Base-by-base conservation (phyloP, 2,797 vertebrate species). In the Oophaga sylvatica region DNA sequence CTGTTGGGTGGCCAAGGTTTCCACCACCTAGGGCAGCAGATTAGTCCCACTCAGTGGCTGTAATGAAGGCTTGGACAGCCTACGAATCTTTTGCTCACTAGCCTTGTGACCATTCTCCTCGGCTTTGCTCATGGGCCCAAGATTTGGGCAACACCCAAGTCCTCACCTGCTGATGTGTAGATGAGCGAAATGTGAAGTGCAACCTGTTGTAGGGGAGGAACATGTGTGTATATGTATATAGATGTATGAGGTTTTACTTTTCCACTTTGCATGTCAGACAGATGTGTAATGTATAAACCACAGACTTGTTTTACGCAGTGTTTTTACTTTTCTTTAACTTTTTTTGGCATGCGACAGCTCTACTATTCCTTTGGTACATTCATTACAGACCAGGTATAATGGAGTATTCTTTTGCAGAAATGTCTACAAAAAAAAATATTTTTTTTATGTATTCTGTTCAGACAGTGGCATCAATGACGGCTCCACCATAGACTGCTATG, bases 231-330 rank as follows among this genome's bases (percentile, higher is more conserved):
- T 5, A 48, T 45, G 45, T 76, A 76, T 77, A 56, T 53, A 77
- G 12, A 59, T 77, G 26, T 77, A 48, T n/a, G 48, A 56, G 75
- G 26, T 77, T 56, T 77, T 45, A 77, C 22, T n/a, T 76, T 56
- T 53, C 45, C 45, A 76, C 73, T 77, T 56, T 53, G 75, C 75
- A 77, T 56, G n/a, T 77, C 13, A 48, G 5, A n/a, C 45, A 22
- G 15, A 77, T 53, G 22, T 77, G n/a, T 16, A 62, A 6, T 35
- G 3, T 59, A 59, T 59, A 62, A 29, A 29, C 5, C 15, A 11
- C 11, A 79, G 53, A 79, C 57, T 79, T 62, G 77, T 45, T 81
- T 22, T 81, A 29, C 13, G n/a, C 59, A 17, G 62, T 81, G 60
- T n/a, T 45, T 26, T 26, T 26, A 26, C 2, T 6, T 26, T 63